Conservation (phyloP, 2,113 vertebrate genomes). For the Istiophorus platypterus region DNA sequence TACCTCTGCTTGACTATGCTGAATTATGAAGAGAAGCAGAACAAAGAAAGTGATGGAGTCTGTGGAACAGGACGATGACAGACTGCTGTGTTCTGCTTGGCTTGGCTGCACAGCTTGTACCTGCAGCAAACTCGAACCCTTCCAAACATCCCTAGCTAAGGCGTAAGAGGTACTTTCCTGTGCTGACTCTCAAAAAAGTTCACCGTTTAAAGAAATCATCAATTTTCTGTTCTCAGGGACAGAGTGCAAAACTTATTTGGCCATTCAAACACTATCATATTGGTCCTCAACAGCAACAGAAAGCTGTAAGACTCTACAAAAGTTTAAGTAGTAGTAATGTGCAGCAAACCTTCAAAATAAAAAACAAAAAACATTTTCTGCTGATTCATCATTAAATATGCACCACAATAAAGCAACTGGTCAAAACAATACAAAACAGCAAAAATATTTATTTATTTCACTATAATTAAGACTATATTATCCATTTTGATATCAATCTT, state of each 20-base stretch:
- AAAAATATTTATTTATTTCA: neutral
- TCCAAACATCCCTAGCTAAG: conserved; percentile 59
- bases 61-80: conserved; percentile 54
- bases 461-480: conserved; percentile 13
- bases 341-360: conserved; percentile 12
- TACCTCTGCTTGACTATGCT: conserved; percentile 43
- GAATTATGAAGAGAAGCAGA: conserved; percentile 48
- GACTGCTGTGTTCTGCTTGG: conserved; percentile 68
- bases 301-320: conserved; percentile 25
- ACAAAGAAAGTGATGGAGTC: conserved; percentile 48
- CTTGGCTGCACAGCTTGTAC: conserved; percentile 69
- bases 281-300: conserved; percentile 11
- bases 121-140: conserved; percentile 65
- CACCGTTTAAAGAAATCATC: conserved; percentile 63
- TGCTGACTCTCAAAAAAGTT: conserved; percentile 65
- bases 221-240: conserved; percentile 34
- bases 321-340: conserved; percentile 13
- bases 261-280: conserved; percentile 33
- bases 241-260: conserved; percentile 39
- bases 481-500: neutral
- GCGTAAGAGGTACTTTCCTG: conserved; percentile 29
- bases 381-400: conserved; percentile 18
- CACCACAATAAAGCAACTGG: conserved; percentile 1
- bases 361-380: conserved; percentile 13
- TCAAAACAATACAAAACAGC: neutral